These are phyloP conservation scores for Nettapus auritus DNA, from an alignment of 2,113 vertebrate genomes.

Conservation along the genomic window DNA sequence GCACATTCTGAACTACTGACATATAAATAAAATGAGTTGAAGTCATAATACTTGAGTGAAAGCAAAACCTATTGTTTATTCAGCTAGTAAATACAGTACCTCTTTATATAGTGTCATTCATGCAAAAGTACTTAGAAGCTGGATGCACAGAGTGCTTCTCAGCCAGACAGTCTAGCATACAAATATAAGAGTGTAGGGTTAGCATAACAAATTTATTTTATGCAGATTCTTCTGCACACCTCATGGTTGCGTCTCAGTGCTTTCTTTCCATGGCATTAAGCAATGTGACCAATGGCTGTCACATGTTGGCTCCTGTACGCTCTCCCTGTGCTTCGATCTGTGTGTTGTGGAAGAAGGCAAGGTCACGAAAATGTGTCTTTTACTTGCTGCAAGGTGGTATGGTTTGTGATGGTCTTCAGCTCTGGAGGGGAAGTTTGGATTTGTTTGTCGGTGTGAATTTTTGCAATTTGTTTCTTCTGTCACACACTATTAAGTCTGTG, in stretches of 20 bases:
- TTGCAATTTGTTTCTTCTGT: slow-evolving; percentile 61
- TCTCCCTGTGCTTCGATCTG: not conserved
- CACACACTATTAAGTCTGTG: slow-evolving; percentile 59
- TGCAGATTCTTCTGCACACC: slow-evolving; percentile 16
- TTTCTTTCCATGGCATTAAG: slow-evolving; percentile 25
- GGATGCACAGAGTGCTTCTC: not conserved
- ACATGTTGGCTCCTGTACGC: not conserved
- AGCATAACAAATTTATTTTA: slow-evolving; percentile 3
- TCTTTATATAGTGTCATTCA: slow-evolving; percentile 45
- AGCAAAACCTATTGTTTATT: slow-evolving; percentile 69
- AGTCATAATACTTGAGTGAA: slow-evolving; percentile 59
- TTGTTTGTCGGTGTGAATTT: slow-evolving; percentile 62
- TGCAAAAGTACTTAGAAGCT: slow-evolving; percentile 6
- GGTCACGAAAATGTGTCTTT: slow-evolving; percentile 17
- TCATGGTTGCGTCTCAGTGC: not conserved
- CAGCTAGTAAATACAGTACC: slow-evolving; percentile 47
- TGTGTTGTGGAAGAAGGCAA: slow-evolving; percentile 1
- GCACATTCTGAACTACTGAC: slow-evolving; percentile 60
- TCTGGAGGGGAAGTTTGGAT: slow-evolving; percentile 34
- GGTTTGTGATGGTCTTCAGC: slow-evolving; percentile 56
- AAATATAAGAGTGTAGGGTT: not conserved
- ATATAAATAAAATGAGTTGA: slow-evolving; percentile 63
- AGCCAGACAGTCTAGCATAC: not conserved
- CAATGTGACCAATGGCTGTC: slow-evolving; percentile 21
- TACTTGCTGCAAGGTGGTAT: slow-evolving; percentile 44